These are phyloP conservation scores for Holocentrus rufus DNA, from an alignment of 2,797 vertebrate species.

Conservation along the genomic window DNA sequence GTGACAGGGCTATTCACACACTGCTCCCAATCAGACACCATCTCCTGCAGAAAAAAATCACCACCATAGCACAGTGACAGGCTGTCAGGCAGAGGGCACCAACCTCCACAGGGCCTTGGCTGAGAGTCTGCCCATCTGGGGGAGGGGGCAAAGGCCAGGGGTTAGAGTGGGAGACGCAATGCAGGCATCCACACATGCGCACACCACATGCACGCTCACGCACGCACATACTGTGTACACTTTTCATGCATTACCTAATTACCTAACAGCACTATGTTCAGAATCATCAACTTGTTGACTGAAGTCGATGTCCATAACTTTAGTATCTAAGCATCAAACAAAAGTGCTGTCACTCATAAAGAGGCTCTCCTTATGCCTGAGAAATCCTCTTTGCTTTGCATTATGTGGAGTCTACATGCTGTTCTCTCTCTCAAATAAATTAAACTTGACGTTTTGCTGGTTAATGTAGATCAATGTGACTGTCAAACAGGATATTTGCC, in stretches of 20 bases:
- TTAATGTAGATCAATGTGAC: constrained; percentile 52
- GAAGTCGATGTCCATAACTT: background rate
- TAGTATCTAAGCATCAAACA: constrained; percentile 9
- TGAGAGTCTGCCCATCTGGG: constrained; percentile 76
- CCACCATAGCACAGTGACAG: constrained; percentile 79
- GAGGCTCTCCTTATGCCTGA: background rate
- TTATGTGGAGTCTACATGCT: background rate
- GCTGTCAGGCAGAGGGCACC: constrained; percentile 83
- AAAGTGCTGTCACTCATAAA: background rate
- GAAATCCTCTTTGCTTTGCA: background rate
- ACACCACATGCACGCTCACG: constrained; percentile 35
- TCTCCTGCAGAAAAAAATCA: constrained; percentile 79
- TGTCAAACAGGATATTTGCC: constrained; percentile 69
- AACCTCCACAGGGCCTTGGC: constrained; percentile 78
- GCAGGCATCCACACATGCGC: constrained; percentile 51
- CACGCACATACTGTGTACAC: constrained; percentile 14
- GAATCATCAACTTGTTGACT: no score
- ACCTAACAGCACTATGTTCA: background rate
- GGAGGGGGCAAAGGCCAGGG: constrained; percentile 75
- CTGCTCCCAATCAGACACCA: constrained; percentile 84
- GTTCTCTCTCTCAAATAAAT: constrained; percentile 10
- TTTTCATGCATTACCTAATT: constrained; percentile 42
- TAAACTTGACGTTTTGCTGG: constrained; percentile 41
- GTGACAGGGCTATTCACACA: constrained; percentile 87
- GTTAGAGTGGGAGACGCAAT: constrained; percentile 61